These are phyloP conservation scores for Micrasema minimum DNA, from an alignment of 1,140 invertebrate genomes.

Conservation along the genomic window DNA sequence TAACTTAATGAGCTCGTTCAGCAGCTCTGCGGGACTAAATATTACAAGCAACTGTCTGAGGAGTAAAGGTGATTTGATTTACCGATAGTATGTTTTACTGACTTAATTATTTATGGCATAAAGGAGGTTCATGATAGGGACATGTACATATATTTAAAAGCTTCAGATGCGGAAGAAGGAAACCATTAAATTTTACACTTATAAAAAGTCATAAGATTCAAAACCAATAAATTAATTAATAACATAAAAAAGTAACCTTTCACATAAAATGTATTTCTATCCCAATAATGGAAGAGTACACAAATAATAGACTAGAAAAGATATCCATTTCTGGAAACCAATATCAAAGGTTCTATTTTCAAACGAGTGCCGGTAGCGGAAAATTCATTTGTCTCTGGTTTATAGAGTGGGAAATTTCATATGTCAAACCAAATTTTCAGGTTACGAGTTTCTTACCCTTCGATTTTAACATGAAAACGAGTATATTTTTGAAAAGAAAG, in stretches of 20 bases:
- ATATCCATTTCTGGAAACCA: conserved; percentile 32
- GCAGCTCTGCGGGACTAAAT: neutral
- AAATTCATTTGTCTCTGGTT: too few relatives aligned
- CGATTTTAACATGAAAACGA: too few relatives aligned
- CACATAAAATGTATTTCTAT: conserved; percentile 50
- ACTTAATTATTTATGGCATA: conserved; percentile 42
- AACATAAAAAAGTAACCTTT: conserved; percentile 51
- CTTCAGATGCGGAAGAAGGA: conserved; percentile 32
- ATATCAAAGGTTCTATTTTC: too few relatives aligned
- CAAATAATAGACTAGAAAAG: conserved; percentile 50
- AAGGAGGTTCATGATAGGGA: conserved; percentile 34
- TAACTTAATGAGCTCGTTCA: conserved; percentile 31
- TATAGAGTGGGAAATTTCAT: too few relatives aligned
- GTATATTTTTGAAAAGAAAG: too few relatives aligned
- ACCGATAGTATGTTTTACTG: conserved; percentile 16
- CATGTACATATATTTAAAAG: conserved; percentile 36
- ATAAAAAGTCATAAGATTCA: conserved; percentile 38
- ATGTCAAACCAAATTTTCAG: too few relatives aligned
- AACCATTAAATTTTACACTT: conserved; percentile 27
- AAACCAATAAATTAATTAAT: conserved; percentile 50
- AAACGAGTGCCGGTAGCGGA: too few relatives aligned
- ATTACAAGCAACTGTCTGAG: conserved; percentile 30
- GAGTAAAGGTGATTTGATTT: conserved; percentile 29
- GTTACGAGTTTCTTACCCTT: too few relatives aligned
- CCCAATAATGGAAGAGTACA: conserved; percentile 52